Conservation (phyloP, 2,888 invertebrate species). For the Philaethria dido region DNA sequence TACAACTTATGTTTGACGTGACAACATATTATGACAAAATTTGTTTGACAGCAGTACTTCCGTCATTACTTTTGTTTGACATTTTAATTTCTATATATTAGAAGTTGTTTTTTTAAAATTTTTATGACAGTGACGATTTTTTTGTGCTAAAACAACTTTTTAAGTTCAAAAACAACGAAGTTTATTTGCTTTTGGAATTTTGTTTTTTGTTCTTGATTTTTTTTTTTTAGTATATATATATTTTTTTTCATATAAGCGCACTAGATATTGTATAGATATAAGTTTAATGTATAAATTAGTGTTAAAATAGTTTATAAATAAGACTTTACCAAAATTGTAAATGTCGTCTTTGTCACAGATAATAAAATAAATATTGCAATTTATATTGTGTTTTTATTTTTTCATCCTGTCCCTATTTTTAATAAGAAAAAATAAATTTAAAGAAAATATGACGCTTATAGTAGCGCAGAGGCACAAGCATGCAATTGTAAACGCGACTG, state of each 20-base stretch:
- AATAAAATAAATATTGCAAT: constrained; percentile 43
- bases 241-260: constrained; percentile 15
- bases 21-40: not conserved
- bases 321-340: constrained; percentile 45
- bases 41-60: not conserved
- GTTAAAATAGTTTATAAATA: constrained; percentile 37
- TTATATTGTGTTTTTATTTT: constrained; percentile 26
- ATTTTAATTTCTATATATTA: not conserved
- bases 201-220: not conserved
- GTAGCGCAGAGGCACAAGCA: too few relatives aligned
- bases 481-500: too few relatives aligned
- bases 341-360: constrained; percentile 43
- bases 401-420: not conserved
- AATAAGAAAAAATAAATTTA: too few relatives aligned
- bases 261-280: constrained; percentile 21
- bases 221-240: not conserved
- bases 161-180: not conserved
- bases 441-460: too few relatives aligned
- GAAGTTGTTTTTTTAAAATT: not conserved
- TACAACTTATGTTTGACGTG: not conserved
- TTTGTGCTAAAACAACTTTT: not conserved
- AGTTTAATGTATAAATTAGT: constrained; percentile 34
- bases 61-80: not conserved
- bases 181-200: not conserved
- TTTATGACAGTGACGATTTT: not conserved